Evolutionary conservation across 2,797 vertebrate species (phyloP).

Genomic region (Hydrocynus forskahlii): DNA sequence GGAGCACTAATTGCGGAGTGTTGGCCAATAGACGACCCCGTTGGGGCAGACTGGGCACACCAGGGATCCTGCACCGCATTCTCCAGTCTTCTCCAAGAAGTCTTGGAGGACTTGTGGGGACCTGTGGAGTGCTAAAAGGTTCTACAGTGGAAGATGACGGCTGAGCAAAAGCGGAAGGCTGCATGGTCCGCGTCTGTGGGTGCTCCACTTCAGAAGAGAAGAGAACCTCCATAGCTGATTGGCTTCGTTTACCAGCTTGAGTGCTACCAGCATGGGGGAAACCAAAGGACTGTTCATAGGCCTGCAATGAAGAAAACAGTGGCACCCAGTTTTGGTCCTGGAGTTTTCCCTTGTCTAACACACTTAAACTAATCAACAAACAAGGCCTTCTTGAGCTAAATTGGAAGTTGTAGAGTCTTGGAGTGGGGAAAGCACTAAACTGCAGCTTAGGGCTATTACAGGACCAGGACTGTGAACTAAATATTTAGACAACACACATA

Average conservation of each 20-base stretch:
- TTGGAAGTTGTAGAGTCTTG: too few relatives aligned
- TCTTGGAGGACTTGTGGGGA: not conserved
- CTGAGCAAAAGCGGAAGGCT: conserved; percentile 61
- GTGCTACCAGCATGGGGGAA: conserved; percentile 35
- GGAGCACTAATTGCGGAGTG: conserved; percentile 42
- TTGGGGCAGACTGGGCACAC: conserved; percentile 9
- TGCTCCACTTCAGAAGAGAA: conserved; percentile 63
- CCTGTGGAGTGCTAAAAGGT: not conserved
- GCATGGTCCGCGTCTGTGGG: conserved; percentile 63
- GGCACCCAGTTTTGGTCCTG: not conserved
- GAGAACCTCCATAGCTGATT: conserved; percentile 70
- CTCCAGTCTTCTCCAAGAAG: not conserved
- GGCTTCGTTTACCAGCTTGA: conserved; percentile 60
- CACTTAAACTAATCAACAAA: too few relatives aligned
- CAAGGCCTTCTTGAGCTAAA: not conserved
- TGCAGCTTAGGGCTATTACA: not conserved
- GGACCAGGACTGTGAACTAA: not conserved
- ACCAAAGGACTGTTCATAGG: conserved; percentile 44
- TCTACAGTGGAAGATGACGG: conserved; percentile 66
- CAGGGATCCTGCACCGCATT: not conserved
- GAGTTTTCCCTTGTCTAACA: not conserved
- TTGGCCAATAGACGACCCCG: conserved; percentile 53
- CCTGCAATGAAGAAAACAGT: conserved; percentile 37
- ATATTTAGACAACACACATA: not conserved
- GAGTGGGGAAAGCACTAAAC: too few relatives aligned